phyloP scores from a whole-genome alignment of 2,113 vertebrate species.

The Amphiprion ocellaris region DNA sequence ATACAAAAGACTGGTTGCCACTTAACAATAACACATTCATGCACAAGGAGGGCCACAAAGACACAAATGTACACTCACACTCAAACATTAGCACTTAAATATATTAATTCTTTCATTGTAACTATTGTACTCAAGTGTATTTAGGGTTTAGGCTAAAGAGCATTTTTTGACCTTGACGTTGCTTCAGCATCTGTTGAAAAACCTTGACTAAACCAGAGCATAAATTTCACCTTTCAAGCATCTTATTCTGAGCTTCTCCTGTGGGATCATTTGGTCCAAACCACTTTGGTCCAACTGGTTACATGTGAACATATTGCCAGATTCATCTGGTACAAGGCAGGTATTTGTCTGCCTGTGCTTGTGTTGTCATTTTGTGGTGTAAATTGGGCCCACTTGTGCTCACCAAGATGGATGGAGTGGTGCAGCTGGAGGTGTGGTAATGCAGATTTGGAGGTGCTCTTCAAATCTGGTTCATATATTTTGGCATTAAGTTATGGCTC shows the following conservation, averaged over 20 bases:
- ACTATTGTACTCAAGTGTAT: background rate
- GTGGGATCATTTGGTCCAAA: conserved; percentile 12
- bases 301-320: conserved; percentile 10
- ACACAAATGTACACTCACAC: conserved; percentile 17
- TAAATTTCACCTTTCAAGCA: background rate
- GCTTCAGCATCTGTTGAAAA: background rate
- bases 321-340: conserved; percentile 21
- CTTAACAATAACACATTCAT: conserved; percentile 62
- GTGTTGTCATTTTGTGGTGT: conserved; percentile 8
- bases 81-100: conserved; percentile 12
- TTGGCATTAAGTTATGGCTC: conserved; percentile 33
- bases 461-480: conserved; percentile 27
- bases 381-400: conserved; percentile 4
- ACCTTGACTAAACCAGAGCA: background rate
- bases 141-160: background rate
- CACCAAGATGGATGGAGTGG: conserved; percentile 21
- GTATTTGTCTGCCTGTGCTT: conserved; percentile 17
- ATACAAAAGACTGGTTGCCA: conserved; percentile 62
- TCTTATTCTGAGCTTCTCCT: background rate
- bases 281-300: conserved; percentile 17
- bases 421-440: conserved; percentile 3
- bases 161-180: conserved; percentile 1
- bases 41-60: conserved; percentile 47
- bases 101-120: background rate
- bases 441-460: conserved; percentile 27